Conservation (phyloP, 2,888 invertebrate species). For the Melieria picta region DNA sequence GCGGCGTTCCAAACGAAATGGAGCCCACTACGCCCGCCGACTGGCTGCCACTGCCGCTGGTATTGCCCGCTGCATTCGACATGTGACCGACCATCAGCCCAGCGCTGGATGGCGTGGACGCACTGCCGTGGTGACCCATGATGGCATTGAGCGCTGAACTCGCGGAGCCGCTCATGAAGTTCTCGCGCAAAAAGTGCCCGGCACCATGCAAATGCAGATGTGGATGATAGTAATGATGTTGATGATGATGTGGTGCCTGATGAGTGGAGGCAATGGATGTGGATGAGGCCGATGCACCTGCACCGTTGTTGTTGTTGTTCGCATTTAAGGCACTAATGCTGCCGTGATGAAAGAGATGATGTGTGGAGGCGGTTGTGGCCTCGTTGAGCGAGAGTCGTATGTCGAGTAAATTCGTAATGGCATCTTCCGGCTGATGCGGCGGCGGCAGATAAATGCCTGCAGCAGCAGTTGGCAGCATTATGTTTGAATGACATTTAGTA, state of each 20-base stretch:
- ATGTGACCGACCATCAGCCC: conserved; percentile 36
- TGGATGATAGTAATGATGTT: conserved; percentile 52
- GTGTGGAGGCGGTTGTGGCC: conserved; percentile 49
- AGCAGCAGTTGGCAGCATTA: conserved; percentile 12
- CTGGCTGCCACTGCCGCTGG: conserved; percentile 67
- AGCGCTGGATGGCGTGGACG: conserved; percentile 25
- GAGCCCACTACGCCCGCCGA: conserved; percentile 58
- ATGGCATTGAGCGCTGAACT: conserved; percentile 62
- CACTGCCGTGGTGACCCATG: conserved; percentile 51
- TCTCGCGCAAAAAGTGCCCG: conserved; percentile 58
- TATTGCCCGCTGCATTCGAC: conserved; percentile 47
- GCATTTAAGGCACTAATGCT: conserved; percentile 46
- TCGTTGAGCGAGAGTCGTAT: conserved; percentile 63
- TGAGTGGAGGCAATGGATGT: conserved; percentile 1
- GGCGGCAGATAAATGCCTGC: conserved; percentile 62
- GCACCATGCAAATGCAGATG: conserved; percentile 60
- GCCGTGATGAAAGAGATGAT: conserved; percentile 43
- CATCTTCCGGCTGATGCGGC: conserved; percentile 55
- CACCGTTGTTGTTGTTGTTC: conserved; percentile 52
- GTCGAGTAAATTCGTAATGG: conserved; percentile 63
- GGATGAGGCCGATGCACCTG: conserved; percentile 36
- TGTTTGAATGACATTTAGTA: neutral
- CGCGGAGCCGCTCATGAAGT: conserved; percentile 61
- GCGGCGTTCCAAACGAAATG: conserved; percentile 56
- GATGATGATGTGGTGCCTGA: conserved; percentile 37